Conservation (phyloP, 2,113 vertebrate species). For the Cercocebus atys region DNA sequence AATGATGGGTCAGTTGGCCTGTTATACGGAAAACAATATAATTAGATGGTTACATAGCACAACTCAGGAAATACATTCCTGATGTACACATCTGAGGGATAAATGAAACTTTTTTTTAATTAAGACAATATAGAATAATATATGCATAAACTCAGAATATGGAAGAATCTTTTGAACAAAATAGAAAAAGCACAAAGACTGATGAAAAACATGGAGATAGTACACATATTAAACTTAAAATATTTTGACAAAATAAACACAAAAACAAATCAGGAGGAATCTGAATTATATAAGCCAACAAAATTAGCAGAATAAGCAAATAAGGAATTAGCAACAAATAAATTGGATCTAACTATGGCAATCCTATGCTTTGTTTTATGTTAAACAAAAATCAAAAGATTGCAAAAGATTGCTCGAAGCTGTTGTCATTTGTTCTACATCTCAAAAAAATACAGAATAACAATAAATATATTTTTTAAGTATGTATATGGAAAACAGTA, state of each 20-base stretch:
- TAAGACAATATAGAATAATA: not conserved
- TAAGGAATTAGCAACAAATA: not conserved
- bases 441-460: not conserved
- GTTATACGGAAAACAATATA: not conserved
- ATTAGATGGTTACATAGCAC: not conserved
- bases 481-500: not conserved
- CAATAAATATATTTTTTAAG: not conserved
- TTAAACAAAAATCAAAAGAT: not conserved
- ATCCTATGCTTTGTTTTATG: not conserved
- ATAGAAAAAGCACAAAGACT: not conserved
- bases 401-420: not conserved
- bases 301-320: not conserved
- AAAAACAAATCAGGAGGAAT: not conserved
- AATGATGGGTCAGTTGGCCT: rapidly evolving
- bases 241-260: not conserved
- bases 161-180: not conserved
- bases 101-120: not conserved
- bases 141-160: not conserved
- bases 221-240: not conserved
- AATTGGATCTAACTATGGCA: not conserved
- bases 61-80: not conserved
- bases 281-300: not conserved
- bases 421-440: not conserved
- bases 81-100: not conserved
- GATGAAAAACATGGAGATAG: not conserved